These are phyloP conservation scores for Oncorhynchus tshawytscha DNA, from an alignment of 2,113 vertebrate species.

Conservation along the genomic window DNA sequence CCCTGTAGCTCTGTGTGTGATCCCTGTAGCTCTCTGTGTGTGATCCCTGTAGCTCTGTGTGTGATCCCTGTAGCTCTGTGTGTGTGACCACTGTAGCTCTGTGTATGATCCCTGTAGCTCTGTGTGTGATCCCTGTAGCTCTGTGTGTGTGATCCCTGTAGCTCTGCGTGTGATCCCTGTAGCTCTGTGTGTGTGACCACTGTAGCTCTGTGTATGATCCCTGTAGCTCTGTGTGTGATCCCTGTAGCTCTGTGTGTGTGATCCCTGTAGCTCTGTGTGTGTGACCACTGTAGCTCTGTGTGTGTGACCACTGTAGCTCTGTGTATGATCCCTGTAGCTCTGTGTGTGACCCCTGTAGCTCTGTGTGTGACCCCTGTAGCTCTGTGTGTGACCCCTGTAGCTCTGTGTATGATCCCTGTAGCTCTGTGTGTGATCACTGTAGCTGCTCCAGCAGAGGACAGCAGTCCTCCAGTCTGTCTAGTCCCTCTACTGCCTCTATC, in stretches of 20 bases:
- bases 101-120: too few relatives aligned
- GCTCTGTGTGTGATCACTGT: slow-evolving; percentile 51
- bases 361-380: slow-evolving; percentile 63
- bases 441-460: slow-evolving; percentile 70
- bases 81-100: too few relatives aligned
- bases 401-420: too few relatives aligned
- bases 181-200: slow-evolving; percentile 56
- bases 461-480: slow-evolving; percentile 52
- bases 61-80: too few relatives aligned
- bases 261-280: slow-evolving; percentile 66
- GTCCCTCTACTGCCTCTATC: slow-evolving; percentile 58
- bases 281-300: slow-evolving; percentile 64
- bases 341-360: slow-evolving; percentile 64
- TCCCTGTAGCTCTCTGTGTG: too few relatives aligned
- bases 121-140: too few relatives aligned
- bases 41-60: too few relatives aligned
- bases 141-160: too few relatives aligned
- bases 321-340: slow-evolving; percentile 64
- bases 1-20: too few relatives aligned
- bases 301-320: slow-evolving; percentile 64
- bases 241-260: slow-evolving; percentile 61
- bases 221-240: slow-evolving; percentile 60
- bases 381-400: neutral
- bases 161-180: too few relatives aligned
- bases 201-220: slow-evolving; percentile 64